Conservation (phyloP, 2,888 invertebrate species). For the Phymatocera aterrima region DNA sequence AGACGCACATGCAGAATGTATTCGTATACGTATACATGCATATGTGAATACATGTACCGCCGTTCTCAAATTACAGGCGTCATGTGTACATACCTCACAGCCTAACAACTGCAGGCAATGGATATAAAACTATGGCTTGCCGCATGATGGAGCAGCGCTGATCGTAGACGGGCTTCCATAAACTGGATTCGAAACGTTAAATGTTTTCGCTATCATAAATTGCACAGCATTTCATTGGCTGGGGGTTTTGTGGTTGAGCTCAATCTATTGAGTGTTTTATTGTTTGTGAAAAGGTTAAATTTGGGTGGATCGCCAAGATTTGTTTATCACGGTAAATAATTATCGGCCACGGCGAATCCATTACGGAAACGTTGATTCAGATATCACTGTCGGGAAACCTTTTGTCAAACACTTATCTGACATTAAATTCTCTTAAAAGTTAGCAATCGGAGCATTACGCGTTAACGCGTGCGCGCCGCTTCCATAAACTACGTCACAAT, state of each 20-base stretch:
- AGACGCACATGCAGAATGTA: background rate
- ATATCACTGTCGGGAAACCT: background rate
- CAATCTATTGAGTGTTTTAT: too few relatives aligned
- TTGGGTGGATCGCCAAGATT: too few relatives aligned
- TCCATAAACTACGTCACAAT: conserved; percentile 16
- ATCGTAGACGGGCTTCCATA: too few relatives aligned
- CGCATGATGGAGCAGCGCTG: too few relatives aligned
- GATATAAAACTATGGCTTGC: background rate
- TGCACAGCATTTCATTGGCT: too few relatives aligned
- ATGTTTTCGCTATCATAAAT: too few relatives aligned
- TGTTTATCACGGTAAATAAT: too few relatives aligned
- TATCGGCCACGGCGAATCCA: too few relatives aligned
- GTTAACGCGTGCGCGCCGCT: background rate
- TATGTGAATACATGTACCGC: background rate
- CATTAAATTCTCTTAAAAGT: conserved; percentile 10
- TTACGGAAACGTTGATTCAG: too few relatives aligned
- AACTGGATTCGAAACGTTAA: too few relatives aligned
- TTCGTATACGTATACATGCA: background rate
- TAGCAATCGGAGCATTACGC: background rate
- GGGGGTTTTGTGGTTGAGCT: too few relatives aligned
- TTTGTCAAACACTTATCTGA: background rate
- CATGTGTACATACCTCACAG: background rate
- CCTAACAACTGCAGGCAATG: background rate
- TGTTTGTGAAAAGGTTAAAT: too few relatives aligned
- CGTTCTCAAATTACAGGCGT: background rate